These are phyloP conservation scores for Willowsia nigromaculata DNA, from an alignment of 2,888 invertebrate species.

Conservation along the genomic window DNA sequence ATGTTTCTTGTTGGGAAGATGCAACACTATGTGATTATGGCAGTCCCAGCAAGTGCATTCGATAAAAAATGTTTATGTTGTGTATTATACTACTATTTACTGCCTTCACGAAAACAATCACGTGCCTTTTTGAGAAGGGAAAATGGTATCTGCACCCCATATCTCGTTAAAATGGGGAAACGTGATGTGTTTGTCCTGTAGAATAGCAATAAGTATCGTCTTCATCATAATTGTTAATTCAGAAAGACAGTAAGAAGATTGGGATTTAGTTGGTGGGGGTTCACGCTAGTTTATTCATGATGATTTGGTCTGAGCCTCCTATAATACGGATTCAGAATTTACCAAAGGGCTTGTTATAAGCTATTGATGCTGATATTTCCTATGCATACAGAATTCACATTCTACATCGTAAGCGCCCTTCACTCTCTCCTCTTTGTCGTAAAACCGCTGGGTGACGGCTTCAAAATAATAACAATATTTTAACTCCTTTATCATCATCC, in stretches of 20 bases:
- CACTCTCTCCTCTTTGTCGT: constrained; percentile 52
- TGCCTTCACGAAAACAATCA: background rate
- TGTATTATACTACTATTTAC: background rate
- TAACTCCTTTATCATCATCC: constrained; percentile 5
- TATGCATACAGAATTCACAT: background rate
- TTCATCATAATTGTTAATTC: constrained; percentile 36
- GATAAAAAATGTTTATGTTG: too few relatives aligned
- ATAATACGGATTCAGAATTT: background rate
- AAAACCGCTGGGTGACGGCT: constrained; percentile 55
- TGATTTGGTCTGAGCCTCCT: background rate
- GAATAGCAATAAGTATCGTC: constrained; percentile 30
- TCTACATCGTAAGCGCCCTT: constrained; percentile 16
- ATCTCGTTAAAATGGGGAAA: constrained; percentile 68
- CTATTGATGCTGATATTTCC: too few relatives aligned
- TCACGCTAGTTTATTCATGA: constrained; percentile 9
- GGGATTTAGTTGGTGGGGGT: background rate
- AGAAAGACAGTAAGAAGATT: background rate
- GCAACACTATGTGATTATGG: background rate
- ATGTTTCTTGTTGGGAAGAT: too few relatives aligned
- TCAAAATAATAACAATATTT: constrained; percentile 50
- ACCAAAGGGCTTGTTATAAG: background rate
- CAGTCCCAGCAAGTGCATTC: background rate
- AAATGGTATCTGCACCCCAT: constrained; percentile 31
- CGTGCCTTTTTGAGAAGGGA: background rate
- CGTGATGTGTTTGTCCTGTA: constrained; percentile 69